These are phyloP conservation scores for Limnephilus rhombicus DNA, from an alignment of 2,888 invertebrate species.

Conservation along the genomic window DNA sequence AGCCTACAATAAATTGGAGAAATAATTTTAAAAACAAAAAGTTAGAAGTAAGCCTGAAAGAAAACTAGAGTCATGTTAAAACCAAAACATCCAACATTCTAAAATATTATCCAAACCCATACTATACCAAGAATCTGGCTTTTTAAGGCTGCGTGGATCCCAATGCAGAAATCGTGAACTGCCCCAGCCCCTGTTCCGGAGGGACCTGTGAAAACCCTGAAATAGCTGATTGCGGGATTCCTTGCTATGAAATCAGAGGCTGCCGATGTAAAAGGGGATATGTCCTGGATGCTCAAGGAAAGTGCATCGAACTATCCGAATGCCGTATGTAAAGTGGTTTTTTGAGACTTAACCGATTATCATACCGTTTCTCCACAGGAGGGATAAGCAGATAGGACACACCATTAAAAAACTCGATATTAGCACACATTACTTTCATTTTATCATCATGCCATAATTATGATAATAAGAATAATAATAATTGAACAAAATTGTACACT, in stretches of 20 bases:
- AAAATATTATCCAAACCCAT: not conserved
- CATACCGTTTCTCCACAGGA: too few relatives aligned
- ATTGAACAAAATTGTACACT: too few relatives aligned
- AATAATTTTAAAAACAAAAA: too few relatives aligned
- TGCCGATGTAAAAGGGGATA: slow-evolving; percentile 54
- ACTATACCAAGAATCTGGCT: not conserved
- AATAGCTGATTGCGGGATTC: slow-evolving; percentile 19
- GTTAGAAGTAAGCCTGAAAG: too few relatives aligned
- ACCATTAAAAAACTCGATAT: not conserved
- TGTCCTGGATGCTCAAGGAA: slow-evolving; percentile 39
- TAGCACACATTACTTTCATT: too few relatives aligned
- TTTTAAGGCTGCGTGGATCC: slow-evolving; percentile 51
- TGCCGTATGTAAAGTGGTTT: slow-evolving; percentile 47
- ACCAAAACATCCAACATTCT: too few relatives aligned
- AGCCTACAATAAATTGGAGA: too few relatives aligned
- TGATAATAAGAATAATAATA: too few relatives aligned
- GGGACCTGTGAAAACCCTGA: slow-evolving; percentile 55
- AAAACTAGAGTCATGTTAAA: too few relatives aligned
- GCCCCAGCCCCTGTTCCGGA: slow-evolving; percentile 60
- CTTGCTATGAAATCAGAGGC: slow-evolving; percentile 29
- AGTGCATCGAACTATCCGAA: slow-evolving; percentile 35
- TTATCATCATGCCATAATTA: too few relatives aligned
- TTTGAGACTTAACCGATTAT: not conserved
- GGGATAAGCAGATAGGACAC: not conserved
- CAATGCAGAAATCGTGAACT: slow-evolving; percentile 51